A percentile compares a stretch with the other conserved stretches of the same genome.
Evolutionary conservation across 2,888 invertebrate genomes (phyloP).

Genomic region (Hyposoter dolosus): DNA sequence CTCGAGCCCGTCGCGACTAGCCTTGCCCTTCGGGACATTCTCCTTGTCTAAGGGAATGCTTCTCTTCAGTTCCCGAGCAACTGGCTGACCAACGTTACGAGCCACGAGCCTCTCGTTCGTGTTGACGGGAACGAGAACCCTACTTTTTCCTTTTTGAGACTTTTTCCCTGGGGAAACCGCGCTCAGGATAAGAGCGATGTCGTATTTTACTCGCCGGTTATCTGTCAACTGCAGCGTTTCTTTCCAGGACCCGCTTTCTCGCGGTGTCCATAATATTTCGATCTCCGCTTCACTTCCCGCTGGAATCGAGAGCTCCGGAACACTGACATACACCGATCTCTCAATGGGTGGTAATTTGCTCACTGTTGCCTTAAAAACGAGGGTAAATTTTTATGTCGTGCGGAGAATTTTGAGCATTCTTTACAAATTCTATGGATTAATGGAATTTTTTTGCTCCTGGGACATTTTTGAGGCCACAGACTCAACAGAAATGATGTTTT

Average conservation of each 20-base stretch:
- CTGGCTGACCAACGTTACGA: conserved; percentile 21
- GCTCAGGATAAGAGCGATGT: too few species aligned
- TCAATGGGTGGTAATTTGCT: conserved; percentile 87
- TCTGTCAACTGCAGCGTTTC: conserved; percentile 88
- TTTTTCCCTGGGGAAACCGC: conserved; percentile 55
- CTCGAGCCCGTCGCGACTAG: too few species aligned
- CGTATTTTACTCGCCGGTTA: conserved; percentile 88
- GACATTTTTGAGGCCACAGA: too few species aligned
- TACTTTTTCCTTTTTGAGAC: conserved; percentile 47
- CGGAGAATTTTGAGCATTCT: too few species aligned
- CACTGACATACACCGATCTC: conserved; percentile 86
- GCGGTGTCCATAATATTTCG: conserved; percentile 89
- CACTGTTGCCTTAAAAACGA: conserved; percentile 85
- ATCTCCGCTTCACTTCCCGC: conserved; percentile 86
- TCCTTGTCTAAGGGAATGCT: conserved; percentile 58
- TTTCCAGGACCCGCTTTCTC: conserved; percentile 87
- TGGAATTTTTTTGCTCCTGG: too few species aligned
- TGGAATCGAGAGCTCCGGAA: conserved; percentile 86
- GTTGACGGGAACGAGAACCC: conserved; percentile 60
- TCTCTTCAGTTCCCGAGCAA: conserved; percentile 57
- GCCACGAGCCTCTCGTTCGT: conserved; percentile 22
- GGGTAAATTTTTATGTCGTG: background rate
- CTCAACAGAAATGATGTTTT: too few species aligned
- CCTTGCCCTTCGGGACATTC: conserved; percentile 35
- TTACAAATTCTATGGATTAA: too few species aligned